Evolutionary conservation across 2,797 vertebrate species (phyloP).

Genomic region (Sorex maritimensis): DNA sequence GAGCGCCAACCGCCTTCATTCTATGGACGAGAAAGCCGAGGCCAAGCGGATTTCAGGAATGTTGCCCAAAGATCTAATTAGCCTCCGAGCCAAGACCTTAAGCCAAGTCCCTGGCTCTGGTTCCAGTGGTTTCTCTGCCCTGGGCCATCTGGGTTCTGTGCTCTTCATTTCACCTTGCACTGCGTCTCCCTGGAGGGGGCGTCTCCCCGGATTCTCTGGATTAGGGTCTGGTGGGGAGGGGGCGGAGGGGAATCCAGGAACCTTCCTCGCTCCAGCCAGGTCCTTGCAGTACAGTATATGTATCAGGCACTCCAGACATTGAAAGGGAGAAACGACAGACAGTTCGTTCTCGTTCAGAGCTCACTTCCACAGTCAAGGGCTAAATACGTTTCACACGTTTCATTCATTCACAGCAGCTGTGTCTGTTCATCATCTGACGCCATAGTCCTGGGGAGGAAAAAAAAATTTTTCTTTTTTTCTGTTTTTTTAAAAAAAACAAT

Average conservation of each 20-base stretch:
- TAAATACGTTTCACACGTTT: neutral
- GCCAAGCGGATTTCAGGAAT: conserved; percentile 19
- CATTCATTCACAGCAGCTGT: conserved; percentile 13
- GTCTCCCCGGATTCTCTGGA: conserved; percentile 61
- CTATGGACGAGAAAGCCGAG: conserved; percentile 68
- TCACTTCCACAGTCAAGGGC: too few relatives aligned
- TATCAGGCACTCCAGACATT: neutral
- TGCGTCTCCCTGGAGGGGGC: conserved; percentile 52
- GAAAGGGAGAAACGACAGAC: conserved; percentile 1
- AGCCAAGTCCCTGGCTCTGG: conserved; percentile 73
- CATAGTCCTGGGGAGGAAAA: neutral
- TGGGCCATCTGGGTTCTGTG: conserved; percentile 67
- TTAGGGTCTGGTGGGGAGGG: conserved; percentile 43
- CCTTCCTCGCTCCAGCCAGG: conserved; percentile 27
- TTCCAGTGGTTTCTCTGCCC: conserved; percentile 65
- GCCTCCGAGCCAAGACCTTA: conserved; percentile 58
- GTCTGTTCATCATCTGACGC: neutral
- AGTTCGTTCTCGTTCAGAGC: conserved; percentile 35
- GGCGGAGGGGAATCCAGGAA: neutral
- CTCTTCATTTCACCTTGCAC: conserved; percentile 68
- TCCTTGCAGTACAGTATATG: neutral
- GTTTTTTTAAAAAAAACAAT: neutral
- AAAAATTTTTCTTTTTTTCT: neutral
- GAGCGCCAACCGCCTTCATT: conserved; percentile 34
- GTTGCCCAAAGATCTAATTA: conserved; percentile 71